These are phyloP conservation scores for Acrocephalus kingi DNA, from an alignment of 2,113 vertebrate genomes.

Conservation along the genomic window DNA sequence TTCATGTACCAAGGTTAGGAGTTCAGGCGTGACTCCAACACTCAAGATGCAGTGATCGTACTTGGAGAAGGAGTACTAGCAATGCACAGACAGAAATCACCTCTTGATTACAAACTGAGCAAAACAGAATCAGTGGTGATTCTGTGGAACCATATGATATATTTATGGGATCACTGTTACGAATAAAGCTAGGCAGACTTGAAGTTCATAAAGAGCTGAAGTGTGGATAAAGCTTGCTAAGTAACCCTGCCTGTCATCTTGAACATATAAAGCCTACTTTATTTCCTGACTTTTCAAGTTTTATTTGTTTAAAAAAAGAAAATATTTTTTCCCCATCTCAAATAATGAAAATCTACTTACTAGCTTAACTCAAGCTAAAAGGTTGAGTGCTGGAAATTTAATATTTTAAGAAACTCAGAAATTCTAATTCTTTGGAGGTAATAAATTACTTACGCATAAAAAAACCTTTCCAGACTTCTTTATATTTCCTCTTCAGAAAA, in stretches of 20 bases:
- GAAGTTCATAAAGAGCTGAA: not conserved
- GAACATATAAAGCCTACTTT: not conserved
- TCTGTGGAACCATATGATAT: not conserved
- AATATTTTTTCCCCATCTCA: not conserved
- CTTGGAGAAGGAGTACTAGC: not conserved
- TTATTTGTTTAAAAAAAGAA: not conserved
- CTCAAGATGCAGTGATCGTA: not conserved
- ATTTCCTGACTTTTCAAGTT: not conserved
- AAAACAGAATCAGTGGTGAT: not conserved
- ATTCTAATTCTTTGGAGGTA: not conserved
- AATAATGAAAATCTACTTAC: not conserved
- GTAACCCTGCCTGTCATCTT: not conserved
- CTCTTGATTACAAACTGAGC: not conserved
- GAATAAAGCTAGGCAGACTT: not conserved
- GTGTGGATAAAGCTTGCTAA: not conserved
- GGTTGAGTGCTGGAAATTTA: not conserved
- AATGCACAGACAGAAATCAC: not conserved
- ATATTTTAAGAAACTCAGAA: not conserved
- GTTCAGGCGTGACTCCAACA: not conserved
- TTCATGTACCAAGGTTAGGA: not conserved
- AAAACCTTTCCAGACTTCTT: not conserved
- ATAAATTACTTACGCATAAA: not conserved
- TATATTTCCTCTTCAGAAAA: slow-evolving; percentile 4
- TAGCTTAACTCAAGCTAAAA: not conserved
- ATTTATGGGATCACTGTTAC: not conserved